Percentiles rank a stretch among this genome's conserved stretches.
phyloP scores from a whole-genome alignment of 2,797 vertebrate genomes.

The Melanotaenia pygmaea region DNA sequence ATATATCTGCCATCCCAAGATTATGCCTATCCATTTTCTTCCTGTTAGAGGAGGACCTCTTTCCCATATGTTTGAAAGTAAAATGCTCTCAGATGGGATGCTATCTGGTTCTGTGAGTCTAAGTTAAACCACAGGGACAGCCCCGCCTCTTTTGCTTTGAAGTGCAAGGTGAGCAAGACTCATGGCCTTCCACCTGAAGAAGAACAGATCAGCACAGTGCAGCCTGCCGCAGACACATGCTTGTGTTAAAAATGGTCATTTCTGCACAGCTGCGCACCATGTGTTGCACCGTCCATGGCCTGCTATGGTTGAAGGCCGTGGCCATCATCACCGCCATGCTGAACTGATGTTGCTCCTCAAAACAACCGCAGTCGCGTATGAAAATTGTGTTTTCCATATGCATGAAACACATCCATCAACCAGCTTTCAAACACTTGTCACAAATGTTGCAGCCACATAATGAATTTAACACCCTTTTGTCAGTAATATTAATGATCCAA shows the following conservation, averaged over 20 bases:
- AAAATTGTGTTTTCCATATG: slow-evolving; percentile 30
- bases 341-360: slow-evolving; percentile 44
- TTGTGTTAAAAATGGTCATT: slow-evolving; percentile 54
- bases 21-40: slow-evolving; percentile 49
- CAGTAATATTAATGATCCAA: slow-evolving; percentile 79
- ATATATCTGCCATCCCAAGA: slow-evolving; percentile 13
- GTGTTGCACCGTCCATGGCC: slow-evolving; percentile 58
- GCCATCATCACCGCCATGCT: slow-evolving; percentile 29
- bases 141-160: slow-evolving; percentile 69
- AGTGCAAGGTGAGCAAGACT: slow-evolving; percentile 46
- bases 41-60: slow-evolving; percentile 32
- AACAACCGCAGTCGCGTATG: slow-evolving; percentile 7
- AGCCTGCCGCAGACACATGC: slow-evolving; percentile 26
- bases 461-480: slow-evolving; percentile 80
- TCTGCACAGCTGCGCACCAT: slow-evolving; percentile 74
- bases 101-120: slow-evolving; percentile 37
- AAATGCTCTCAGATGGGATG: slow-evolving; percentile 43
- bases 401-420: slow-evolving; percentile 46
- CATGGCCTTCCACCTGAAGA: slow-evolving; percentile 51
- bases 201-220: slow-evolving; percentile 32
- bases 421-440: slow-evolving; percentile 74
- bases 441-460: slow-evolving; percentile 79
- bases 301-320: slow-evolving; percentile 49
- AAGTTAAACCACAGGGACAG: slow-evolving; percentile 49
- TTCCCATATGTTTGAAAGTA: slow-evolving; percentile 46